phyloP scores from a whole-genome alignment of 2,888 invertebrate species.

The Lepas anatifera region DNA sequence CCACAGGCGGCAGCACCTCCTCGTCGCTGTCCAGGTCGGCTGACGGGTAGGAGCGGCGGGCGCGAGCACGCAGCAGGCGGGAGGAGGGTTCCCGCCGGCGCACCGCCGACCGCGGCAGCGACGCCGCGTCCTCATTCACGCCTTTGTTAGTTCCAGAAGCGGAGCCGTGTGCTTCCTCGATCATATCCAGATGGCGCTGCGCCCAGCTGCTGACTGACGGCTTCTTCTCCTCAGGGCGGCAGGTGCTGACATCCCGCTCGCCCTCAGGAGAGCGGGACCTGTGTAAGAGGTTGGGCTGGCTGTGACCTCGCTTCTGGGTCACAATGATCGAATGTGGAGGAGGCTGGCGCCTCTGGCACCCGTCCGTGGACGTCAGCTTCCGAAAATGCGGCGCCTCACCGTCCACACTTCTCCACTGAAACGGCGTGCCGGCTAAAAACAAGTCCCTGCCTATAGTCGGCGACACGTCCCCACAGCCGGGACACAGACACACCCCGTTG shows the following conservation, averaged over 20 bases:
- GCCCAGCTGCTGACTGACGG: background rate
- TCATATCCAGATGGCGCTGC: constrained; percentile 6
- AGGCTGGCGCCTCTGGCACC: no score
- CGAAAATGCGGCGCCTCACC: background rate
- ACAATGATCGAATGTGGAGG: no score
- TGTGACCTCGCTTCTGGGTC: background rate
- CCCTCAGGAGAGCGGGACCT: background rate
- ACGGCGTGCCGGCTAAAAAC: background rate
- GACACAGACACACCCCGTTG: background rate
- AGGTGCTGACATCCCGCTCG: background rate
- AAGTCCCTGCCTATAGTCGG: background rate
- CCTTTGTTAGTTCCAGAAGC: no score
- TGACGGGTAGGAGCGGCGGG: background rate
- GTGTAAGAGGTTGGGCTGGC: constrained; percentile 1
- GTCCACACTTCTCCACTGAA: background rate
- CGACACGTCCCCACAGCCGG: background rate
- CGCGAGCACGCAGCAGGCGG: background rate
- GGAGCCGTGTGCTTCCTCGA: background rate
- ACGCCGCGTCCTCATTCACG: constrained; percentile 2
- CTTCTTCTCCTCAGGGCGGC: background rate
- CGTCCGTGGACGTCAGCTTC: background rate
- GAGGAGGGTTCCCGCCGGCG: background rate
- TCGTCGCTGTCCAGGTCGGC: background rate
- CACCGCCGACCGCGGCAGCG: background rate
- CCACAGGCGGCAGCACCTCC: background rate